Evolutionary conservation across 2,797 vertebrate genomes (phyloP).

Genomic region (Philypnodon macrostomus): DNA sequence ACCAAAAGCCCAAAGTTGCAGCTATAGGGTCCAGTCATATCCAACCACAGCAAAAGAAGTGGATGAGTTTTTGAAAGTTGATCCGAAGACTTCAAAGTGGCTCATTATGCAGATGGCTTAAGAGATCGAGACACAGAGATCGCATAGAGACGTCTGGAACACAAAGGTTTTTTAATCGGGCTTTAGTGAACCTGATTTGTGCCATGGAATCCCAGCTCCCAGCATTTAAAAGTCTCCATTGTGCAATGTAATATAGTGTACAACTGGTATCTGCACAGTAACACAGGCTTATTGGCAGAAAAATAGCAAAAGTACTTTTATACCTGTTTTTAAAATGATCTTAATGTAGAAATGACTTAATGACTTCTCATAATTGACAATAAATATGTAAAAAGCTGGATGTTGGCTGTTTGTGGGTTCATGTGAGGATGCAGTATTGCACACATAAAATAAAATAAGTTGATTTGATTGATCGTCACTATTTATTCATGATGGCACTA

Average conservation of each 20-base stretch:
- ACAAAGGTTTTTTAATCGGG: slow-evolving; percentile 1
- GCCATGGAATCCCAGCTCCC: not conserved
- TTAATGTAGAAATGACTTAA: too few species aligned
- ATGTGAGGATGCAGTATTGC: too few species aligned
- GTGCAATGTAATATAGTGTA: not conserved
- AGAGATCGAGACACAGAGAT: slow-evolving; percentile 4
- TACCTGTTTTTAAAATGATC: not conserved
- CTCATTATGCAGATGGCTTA: not conserved
- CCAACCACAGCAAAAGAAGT: too few species aligned
- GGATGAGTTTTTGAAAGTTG: slow-evolving; percentile 16
- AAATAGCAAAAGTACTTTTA: not conserved
- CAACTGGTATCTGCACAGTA: not conserved
- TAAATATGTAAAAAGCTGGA: too few species aligned
- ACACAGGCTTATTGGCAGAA: not conserved
- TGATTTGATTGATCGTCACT: too few species aligned
- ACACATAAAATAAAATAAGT: too few species aligned
- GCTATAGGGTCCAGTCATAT: too few species aligned
- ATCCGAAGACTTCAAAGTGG: slow-evolving; percentile 1
- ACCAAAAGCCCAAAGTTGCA: too few species aligned
- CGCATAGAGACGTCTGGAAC: not conserved
- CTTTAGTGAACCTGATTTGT: not conserved
- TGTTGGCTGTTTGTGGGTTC: too few species aligned
- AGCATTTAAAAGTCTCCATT: not conserved
- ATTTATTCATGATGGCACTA: too few species aligned
- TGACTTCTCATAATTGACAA: too few species aligned